phyloP scores from a whole-genome alignment of 2,113 vertebrate species.

The Catagonus wagneri region DNA sequence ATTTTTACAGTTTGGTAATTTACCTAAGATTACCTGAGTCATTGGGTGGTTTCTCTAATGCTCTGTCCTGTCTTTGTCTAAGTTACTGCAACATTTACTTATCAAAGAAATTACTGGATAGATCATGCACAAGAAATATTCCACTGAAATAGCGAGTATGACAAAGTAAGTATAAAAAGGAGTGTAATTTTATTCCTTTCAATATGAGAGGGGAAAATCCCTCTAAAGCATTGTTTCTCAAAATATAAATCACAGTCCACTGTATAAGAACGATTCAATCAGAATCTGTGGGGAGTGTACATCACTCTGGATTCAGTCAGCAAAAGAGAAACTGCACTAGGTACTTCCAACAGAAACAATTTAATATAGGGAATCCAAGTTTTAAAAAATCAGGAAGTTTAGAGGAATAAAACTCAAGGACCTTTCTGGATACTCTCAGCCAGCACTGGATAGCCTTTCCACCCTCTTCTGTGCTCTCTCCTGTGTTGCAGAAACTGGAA shows the following conservation, averaged over 20 bases:
- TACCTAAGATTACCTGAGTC: neutral
- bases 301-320: neutral
- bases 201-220: neutral
- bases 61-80: constrained; percentile 5
- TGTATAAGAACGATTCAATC: constrained; percentile 17
- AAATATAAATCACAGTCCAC: constrained; percentile 34
- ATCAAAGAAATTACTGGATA: constrained; percentile 20
- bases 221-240: constrained; percentile 5
- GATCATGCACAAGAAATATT: neutral
- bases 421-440: neutral
- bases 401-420: neutral
- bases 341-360: constrained; percentile 33
- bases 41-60: constrained; percentile 13
- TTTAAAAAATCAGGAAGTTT: neutral
- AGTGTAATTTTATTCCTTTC: neutral
- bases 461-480: neutral
- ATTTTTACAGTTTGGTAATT: constrained; percentile 28
- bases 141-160: neutral
- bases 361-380: neutral
- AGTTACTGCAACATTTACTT: constrained; percentile 9
- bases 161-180: neutral
- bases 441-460: neutral
- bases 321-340: constrained; percentile 21
- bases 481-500: constrained; percentile 18
- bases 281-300: constrained; percentile 1